Evolutionary conservation across 2,797 vertebrate species (phyloP).

Genomic region (Centropyge bicolor): DNA sequence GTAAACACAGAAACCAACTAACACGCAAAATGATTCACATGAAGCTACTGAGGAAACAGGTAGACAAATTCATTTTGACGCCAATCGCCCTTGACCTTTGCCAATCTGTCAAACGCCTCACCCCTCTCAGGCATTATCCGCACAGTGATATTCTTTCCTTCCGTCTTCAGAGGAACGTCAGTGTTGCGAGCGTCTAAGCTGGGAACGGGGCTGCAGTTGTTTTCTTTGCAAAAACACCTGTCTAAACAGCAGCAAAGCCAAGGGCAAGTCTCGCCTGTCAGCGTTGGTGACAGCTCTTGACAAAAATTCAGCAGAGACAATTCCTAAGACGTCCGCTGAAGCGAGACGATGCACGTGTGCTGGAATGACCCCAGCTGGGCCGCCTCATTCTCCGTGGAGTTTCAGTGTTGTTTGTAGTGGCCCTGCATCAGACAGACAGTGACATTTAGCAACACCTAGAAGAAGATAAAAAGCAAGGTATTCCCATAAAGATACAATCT

Average conservation of each 20-base stretch:
- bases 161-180: conserved; percentile 63
- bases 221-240: conserved; percentile 89
- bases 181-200: conserved; percentile 74
- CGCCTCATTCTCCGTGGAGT: conserved; percentile 34
- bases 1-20: conserved; percentile 48
- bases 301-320: conserved; percentile 79
- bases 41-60: conserved; percentile 43
- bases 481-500: conserved; percentile 42
- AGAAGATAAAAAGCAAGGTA: conserved; percentile 27
- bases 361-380: conserved; percentile 79
- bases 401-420: conserved; percentile 47
- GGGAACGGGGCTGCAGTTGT: conserved; percentile 80
- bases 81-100: conserved; percentile 65
- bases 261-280: conserved; percentile 84
- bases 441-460: conserved; percentile 54
- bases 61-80: conserved; percentile 72
- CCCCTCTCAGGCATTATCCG: conserved; percentile 67
- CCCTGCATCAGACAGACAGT: conserved; percentile 23
- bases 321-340: conserved; percentile 75
- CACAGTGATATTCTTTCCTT: conserved; percentile 79
- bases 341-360: conserved; percentile 79
- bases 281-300: conserved; percentile 78
- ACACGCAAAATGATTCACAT: conserved; percentile 54
- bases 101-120: conserved; percentile 77
- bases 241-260: conserved; percentile 87